Evolutionary conservation across 2,113 vertebrate species (phyloP).

Genomic region (Odobenus rosmarus): DNA sequence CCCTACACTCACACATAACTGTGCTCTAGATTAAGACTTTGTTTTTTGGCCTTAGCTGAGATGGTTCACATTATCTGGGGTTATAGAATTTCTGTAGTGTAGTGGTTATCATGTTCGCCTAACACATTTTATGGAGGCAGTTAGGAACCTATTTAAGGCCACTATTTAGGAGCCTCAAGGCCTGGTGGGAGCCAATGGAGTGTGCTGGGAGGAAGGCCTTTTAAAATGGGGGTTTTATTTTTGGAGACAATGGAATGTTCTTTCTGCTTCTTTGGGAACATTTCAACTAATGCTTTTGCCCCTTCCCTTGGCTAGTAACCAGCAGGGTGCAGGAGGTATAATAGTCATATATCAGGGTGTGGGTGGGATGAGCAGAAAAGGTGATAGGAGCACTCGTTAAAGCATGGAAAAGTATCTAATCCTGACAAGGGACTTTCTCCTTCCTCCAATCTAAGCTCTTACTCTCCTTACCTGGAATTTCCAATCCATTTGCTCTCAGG

Average conservation of each 20-base stretch:
- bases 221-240: slow-evolving; percentile 57
- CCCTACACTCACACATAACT: background rate
- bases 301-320: slow-evolving; percentile 12
- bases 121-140: background rate
- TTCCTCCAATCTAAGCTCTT: slow-evolving; percentile 21
- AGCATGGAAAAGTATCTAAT: background rate
- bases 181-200: background rate
- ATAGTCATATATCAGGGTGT: background rate
- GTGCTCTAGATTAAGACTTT: background rate
- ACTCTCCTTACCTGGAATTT: background rate
- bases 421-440: background rate
- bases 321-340: background rate
- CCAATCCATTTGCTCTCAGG: background rate
- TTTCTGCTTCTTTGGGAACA: slow-evolving; percentile 47
- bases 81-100: background rate
- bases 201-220: slow-evolving; percentile 38
- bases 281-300: slow-evolving; percentile 32
- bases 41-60: background rate
- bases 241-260: slow-evolving; percentile 52
- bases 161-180: background rate
- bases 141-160: slow-evolving; percentile 5
- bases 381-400: background rate
- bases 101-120: background rate
- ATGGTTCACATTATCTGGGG: background rate
- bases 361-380: background rate